phyloP scores from a whole-genome alignment of 2,888 invertebrate species.

The Bembecia ichneumoniformis region DNA sequence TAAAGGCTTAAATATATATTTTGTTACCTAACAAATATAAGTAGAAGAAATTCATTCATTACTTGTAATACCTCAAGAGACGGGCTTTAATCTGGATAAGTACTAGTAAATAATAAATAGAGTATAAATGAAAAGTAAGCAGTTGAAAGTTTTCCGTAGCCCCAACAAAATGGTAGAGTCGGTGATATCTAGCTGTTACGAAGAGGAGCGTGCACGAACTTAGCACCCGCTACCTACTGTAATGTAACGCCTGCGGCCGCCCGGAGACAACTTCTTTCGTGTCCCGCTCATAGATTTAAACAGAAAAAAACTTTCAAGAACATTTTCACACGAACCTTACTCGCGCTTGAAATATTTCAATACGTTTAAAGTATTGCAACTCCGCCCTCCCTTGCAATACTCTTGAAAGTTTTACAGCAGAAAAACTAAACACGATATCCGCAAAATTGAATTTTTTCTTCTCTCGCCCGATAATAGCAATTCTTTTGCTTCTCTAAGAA shows the following conservation, averaged over 20 bases:
- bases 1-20: too few species aligned
- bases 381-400: not conserved
- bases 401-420: slow-evolving; percentile 5
- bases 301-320: slow-evolving; percentile 9
- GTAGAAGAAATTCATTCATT: too few species aligned
- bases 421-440: not conserved
- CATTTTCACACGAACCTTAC: slow-evolving; percentile 19
- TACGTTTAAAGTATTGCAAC: slow-evolving; percentile 1
- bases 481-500: not conserved
- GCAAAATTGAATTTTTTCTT: not conserved
- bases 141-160: slow-evolving; percentile 41
- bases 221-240: slow-evolving; percentile 16
- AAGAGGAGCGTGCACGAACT: slow-evolving; percentile 16
- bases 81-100: slow-evolving; percentile 30
- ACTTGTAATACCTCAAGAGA: too few species aligned
- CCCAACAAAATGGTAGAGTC: slow-evolving; percentile 14
- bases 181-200: slow-evolving; percentile 13
- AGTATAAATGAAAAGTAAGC: slow-evolving; percentile 54
- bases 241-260: slow-evolving; percentile 24
- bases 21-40: too few species aligned
- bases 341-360: slow-evolving; percentile 5
- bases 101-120: slow-evolving; percentile 37
- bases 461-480: not conserved
- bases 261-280: slow-evolving; percentile 33
- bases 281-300: slow-evolving; percentile 26